Percentiles rank a stretch among this genome's conserved stretches.
Evolutionary conservation across 2,797 vertebrate species (phyloP).

Genomic region (Danio aesculapii): DNA sequence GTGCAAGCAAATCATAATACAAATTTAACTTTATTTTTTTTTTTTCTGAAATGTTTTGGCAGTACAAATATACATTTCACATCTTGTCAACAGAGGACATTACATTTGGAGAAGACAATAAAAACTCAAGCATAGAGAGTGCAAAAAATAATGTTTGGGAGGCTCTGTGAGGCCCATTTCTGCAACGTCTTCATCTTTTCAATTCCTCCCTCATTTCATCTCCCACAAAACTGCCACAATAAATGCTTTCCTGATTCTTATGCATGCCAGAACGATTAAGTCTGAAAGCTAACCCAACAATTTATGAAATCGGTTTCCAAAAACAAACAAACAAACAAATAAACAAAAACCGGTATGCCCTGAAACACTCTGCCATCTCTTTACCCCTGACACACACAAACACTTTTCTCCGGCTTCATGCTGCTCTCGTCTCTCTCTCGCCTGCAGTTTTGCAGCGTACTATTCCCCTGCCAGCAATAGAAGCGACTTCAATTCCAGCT

Average conservation of each 20-base stretch:
- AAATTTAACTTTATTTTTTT: no score
- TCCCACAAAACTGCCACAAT: conserved; percentile 16
- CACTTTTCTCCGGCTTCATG: conserved; percentile 52
- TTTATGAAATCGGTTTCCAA: conserved; percentile 29
- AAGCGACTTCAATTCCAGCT: conserved; percentile 69
- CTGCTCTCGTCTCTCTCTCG: conserved; percentile 40
- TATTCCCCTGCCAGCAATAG: conserved; percentile 70
- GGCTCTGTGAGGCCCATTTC: conserved; percentile 14
- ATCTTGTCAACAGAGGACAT: not conserved
- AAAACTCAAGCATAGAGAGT: not conserved
- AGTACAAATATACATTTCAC: not conserved
- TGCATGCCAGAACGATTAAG: conserved; percentile 38
- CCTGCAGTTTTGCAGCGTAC: conserved; percentile 24
- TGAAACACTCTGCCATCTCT: not conserved
- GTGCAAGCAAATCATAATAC: no score
- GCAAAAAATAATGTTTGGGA: not conserved
- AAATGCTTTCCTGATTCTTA: conserved; percentile 27
- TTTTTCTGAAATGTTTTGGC: not conserved
- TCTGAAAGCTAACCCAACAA: conserved; percentile 43
- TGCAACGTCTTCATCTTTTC: conserved; percentile 19
- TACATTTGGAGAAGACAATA: not conserved
- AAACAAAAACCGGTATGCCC: conserved; percentile 25
- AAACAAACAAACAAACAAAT: not conserved
- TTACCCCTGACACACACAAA: conserved; percentile 16
- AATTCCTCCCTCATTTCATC: not conserved